A percentile compares a stretch with the other conserved stretches of the same genome.
Evolutionary conservation across 2,888 invertebrate genomes (phyloP).

Genomic region (Ochropacha duplaris): DNA sequence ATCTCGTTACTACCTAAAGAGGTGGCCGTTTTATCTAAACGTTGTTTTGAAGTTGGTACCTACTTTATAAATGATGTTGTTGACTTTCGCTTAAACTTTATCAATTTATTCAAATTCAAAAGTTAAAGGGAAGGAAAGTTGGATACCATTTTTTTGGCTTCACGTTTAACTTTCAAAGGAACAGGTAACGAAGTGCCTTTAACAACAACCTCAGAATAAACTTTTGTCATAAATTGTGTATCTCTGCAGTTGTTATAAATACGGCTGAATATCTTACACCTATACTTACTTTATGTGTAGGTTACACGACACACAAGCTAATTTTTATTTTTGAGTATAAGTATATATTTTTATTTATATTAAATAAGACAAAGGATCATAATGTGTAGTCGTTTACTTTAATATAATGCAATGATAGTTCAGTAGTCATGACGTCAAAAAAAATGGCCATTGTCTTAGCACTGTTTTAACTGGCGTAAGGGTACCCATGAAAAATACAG

Average conservation of each 20-base stretch:
- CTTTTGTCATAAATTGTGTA: not conserved
- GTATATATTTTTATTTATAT: no score
- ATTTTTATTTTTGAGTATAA: no score
- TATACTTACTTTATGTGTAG: no score
- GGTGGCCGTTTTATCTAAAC: not conserved
- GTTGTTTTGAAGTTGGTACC: constrained; percentile 1
- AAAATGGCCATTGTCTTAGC: no score
- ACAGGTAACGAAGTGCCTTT: not conserved
- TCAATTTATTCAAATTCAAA: constrained; percentile 6
- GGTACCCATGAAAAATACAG: no score
- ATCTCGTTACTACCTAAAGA: not conserved
- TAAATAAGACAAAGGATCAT: no score
- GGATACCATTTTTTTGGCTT: constrained; percentile 1
- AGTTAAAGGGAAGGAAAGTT: constrained; percentile 1
- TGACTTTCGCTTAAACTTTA: constrained; percentile 2
- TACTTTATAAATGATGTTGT: constrained; percentile 3
- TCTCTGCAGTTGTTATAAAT: not conserved
- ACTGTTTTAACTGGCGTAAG: no score
- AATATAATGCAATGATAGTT: no score
- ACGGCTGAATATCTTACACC: not conserved
- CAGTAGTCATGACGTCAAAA: no score
- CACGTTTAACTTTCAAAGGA: not conserved
- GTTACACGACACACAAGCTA: no score
- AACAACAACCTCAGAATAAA: constrained; percentile 1
- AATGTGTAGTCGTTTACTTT: no score